Base-by-base conservation (phyloP, 2,797 vertebrate genomes). In the Myotis pilosus region DNA sequence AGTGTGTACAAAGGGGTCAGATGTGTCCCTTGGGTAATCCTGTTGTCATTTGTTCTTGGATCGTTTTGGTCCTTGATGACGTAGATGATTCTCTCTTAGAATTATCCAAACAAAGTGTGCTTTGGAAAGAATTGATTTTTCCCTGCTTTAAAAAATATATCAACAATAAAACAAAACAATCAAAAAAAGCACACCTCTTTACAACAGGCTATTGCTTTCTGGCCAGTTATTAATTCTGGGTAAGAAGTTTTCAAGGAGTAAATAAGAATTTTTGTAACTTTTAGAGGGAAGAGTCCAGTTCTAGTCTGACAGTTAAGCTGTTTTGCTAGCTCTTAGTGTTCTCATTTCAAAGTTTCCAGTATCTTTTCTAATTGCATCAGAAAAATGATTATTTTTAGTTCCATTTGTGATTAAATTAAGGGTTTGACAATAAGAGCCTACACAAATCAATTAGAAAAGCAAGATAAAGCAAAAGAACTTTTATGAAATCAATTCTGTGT, bases 21-120 rank as follows among this genome's bases (percentile, higher is more conserved):
- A 75, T 88, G 78, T 25, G 60, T 64, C 86, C 38, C 15, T 88
- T 80, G 41, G 85, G 91, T n/a, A 94, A 84, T 20, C 62, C 41
- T 57, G 4, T 16, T 94, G 64, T 89, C 30, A 64, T 64, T 64
- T 64, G 83, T 79, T 13, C 25, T 41, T 49, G 95, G 36, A 94
- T 88, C 30, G 86, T 95, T 97, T 96, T 90, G 11, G 33, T 6
- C 55, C 13, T 96, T 76, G 83, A 91, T 96, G 64, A 97, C 79
- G 80, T 13, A 86, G 1, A 4, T 44, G 72, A 5, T 87, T 74
- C 36, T 92, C 95, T 96, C 51, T 87, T 95, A 89, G 47, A 91
- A 96, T 96, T 97, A 97, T 85, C 60, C 81, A 97, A 97, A 80
- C 92, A 95, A 98, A 79, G 28, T 55, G 17, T n/a, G 88, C 57